Percentiles rank a stretch among this genome's conserved stretches.
phyloP scores from a whole-genome alignment of 2,888 invertebrate genomes.

The Cactoblastis cactorum region DNA sequence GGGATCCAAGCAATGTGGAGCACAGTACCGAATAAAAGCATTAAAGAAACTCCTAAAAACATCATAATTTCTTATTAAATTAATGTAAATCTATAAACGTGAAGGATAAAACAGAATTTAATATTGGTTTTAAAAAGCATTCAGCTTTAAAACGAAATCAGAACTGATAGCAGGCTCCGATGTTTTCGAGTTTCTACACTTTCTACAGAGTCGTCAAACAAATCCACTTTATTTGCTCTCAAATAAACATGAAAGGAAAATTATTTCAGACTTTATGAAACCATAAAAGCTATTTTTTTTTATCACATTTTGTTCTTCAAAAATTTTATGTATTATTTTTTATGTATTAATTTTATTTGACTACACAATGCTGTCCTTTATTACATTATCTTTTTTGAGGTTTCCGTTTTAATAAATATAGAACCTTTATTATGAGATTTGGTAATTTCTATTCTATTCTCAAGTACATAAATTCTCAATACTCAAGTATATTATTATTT shows the following conservation, averaged over 20 bases:
- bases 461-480: too few relatives aligned
- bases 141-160: slow-evolving; percentile 6
- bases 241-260: slow-evolving; percentile 24
- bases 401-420: slow-evolving; percentile 16
- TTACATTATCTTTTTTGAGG: slow-evolving; percentile 14
- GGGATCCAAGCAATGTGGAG: too few relatives aligned
- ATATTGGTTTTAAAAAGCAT: background rate
- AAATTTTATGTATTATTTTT: slow-evolving; percentile 27
- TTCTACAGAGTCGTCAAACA: slow-evolving; percentile 14
- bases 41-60: background rate
- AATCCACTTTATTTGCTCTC: slow-evolving; percentile 21
- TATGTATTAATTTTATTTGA: slow-evolving; percentile 33
- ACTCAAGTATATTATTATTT: too few relatives aligned
- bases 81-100: background rate
- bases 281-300: slow-evolving; percentile 19
- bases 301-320: slow-evolving; percentile 14
- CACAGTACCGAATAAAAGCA: too few relatives aligned
- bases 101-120: background rate
- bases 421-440: background rate
- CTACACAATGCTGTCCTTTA: slow-evolving; percentile 27
- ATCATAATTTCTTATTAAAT: background rate
- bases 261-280: slow-evolving; percentile 20
- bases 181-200: slow-evolving; percentile 5
- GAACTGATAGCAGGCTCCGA: slow-evolving; percentile 12
- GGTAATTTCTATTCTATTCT: too few relatives aligned